Base-by-base conservation (phyloP, 1,140 invertebrate species). In the Magallana ariakensis region DNA sequence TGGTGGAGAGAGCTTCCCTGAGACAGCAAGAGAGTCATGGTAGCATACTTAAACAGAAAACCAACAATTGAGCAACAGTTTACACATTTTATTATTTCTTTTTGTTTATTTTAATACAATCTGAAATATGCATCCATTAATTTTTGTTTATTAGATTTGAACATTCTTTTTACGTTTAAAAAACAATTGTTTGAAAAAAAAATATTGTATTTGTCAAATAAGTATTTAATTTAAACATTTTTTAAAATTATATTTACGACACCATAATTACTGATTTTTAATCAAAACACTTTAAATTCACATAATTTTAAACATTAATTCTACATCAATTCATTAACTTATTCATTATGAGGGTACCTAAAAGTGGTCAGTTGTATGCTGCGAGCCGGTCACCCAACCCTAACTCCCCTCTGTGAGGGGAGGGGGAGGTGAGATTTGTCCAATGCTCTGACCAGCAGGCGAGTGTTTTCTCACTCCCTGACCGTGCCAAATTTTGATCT, bases 381-480 rank as follows among this genome's bases (percentile, higher is more conserved):
- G 83, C 83, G 56, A 84, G 83, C 83, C 55, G 83, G 83, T 33
- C 57, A 84, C 83, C 83, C 83, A 60, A 84, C 83, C 55, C 83
- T 84, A 70, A 70, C 62, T 70, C 62, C 62, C 62, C 62, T 70
- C 62, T 10, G 19, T 16, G 54, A 58, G 22, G 33, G 55, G 55
- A 84, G 57, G 55, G 83, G 56, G 58, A 46, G 57, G 83, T 57
- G 55, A 84, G 83, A 60, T 84, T 84, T 84, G 11, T 33, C 83
- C 83, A 60, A 60, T 58, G 83, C 83, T 84, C 83, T 58, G 83
- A 60, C 56, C 83, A 84, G 83, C 83, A 60, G 57, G 83, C 83
- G 26, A 84, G 83, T 84, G 83, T 84, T 84, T 84, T 60, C 83
- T 84, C 83, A 84, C 83, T 84, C n/a, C 26, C 55, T 84, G 83